These are phyloP conservation scores for Sitobion miscanthi DNA, from an alignment of 1,140 invertebrate species.

Conservation along the genomic window DNA sequence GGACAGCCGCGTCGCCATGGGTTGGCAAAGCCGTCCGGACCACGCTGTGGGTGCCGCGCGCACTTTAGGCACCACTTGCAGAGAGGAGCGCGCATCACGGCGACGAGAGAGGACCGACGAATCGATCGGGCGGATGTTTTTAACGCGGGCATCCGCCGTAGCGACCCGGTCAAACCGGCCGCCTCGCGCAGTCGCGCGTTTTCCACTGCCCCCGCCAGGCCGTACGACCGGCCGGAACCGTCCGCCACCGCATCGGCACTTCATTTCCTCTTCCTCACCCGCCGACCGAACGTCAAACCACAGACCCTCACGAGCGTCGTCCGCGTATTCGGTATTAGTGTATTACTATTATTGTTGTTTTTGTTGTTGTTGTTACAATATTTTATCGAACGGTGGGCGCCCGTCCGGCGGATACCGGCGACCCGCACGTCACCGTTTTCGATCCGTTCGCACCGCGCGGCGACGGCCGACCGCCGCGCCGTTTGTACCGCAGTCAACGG, in stretches of 20 bases:
- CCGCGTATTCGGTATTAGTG: not conserved
- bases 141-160: constrained; percentile 51
- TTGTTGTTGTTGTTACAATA: not conserved
- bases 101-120: not conserved
- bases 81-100: not conserved
- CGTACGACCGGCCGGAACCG: not conserved
- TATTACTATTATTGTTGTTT: not conserved
- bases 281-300: not conserved
- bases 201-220: not conserved
- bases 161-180: constrained; percentile 54
- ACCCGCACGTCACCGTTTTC: constrained; percentile 26
- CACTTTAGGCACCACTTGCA: constrained; percentile 8
- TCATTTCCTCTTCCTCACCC: not conserved
- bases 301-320: not conserved
- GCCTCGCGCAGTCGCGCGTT: constrained; percentile 1
- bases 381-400: constrained; percentile 47
- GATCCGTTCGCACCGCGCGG: not conserved
- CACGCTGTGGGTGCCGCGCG: constrained; percentile 31
- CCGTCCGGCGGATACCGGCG: constrained; percentile 46
- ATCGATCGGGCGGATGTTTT: constrained; percentile 46
- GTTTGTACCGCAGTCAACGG: not conserved
- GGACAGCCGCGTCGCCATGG: not conserved
- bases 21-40: constrained; percentile 23
- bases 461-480: not conserved
- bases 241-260: not conserved